Evolutionary conservation across 2,113 vertebrate species (phyloP), one percentile per base, ranked within the genome.

Genomic region (Promerops cafer): DNA sequence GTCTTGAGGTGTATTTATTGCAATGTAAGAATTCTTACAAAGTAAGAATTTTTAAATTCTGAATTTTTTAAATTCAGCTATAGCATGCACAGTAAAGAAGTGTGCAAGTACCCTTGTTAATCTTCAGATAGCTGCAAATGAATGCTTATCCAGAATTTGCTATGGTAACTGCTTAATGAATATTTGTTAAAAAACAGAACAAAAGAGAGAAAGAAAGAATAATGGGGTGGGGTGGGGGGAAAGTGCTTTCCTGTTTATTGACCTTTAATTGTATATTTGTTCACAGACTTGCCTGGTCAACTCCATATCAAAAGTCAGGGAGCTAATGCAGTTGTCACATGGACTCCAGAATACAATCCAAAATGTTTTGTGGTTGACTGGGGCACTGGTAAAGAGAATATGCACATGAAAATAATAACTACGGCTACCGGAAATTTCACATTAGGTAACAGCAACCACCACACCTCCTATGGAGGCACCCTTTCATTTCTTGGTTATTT

Each of bases 281-380:
- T 84, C n/a, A 57, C 93, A 97, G 97, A 79, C 24, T 94, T 97
- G 60, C 96, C 93, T 63, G 96, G 93, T 47, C 88, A 90, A 87
- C 93, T 97, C 68, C 91, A 71, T 21, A 68, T 90, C 20, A 94
- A 84, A 81, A 68, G 57, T 26, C 86, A 85, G 11, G 80, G 86
- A 85, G 78, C 39, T 24, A 42, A 47, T 2, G 89, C 70, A 24
- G 60, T 94, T 39, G 10, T 97, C 83, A 96, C 94, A 17, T 97
- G 97, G 97, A 91, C 82, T 88, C 96, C 96, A 63, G 70, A 95
- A 86, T 88, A 94, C 56, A 87, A 33, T 50, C 74, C 94, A 61
- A 80, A 92, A 49, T 97, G 93, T 93, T 95, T 97, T 95, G 95
- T 96, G 24, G 79, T 96, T 92, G 97, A 97, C 78, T 97, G 96